Evolutionary conservation across 1,140 invertebrate genomes (phyloP), one percentile per base, ranked within the genome.

Genomic region (Contarinia nasturtii): DNA sequence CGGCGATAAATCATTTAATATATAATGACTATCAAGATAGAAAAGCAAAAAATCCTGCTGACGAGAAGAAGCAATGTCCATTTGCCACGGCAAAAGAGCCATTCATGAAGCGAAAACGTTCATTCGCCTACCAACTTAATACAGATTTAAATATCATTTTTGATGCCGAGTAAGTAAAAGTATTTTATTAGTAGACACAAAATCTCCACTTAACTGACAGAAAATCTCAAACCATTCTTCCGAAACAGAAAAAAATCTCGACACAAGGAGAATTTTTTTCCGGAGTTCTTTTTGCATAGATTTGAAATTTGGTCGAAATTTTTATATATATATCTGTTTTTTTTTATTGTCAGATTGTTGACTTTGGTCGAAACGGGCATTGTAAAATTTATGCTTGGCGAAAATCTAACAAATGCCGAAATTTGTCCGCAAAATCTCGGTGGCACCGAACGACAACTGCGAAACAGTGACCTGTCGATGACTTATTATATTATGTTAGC

Each of bases 361-460:
- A 64, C 69, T 49, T 58, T 85, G 15, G 70, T 80, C 0, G 78
- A 86, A 65, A 69, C 75, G 0, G 84, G 84, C 18, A 76, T 87
- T 37, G 70, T 86, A 0, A 73, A 76, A 48, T 76, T 75, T 49
- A 64, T 77, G 48, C 66, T 76, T 42, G 60, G 58, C 2, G 61
- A 67, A 47, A 68, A 76, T 50, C 53, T 85, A 51, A 82, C 85
- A 0, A 70, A 73, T 48, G 77, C 77, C 0, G 72, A 75, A 50
- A 80, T 86, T 41, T 89, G 86, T 54, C 84, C 84, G 0, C 65
- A 84, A 20, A 73, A 86, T 63, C 65, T 87, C 33, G 79, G 77
- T 44, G 82, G 76, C n/a, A 83, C 76, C 36, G 85, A 88, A 52
- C 67, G 83, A 2, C 76, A 79, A 56, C 61, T 89, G 10, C 60